Percentiles rank a stretch among this genome's conserved stretches.
These are phyloP conservation scores for Paraescarpia echinospica DNA, from an alignment of 1,140 invertebrate species.

Conservation along the genomic window DNA sequence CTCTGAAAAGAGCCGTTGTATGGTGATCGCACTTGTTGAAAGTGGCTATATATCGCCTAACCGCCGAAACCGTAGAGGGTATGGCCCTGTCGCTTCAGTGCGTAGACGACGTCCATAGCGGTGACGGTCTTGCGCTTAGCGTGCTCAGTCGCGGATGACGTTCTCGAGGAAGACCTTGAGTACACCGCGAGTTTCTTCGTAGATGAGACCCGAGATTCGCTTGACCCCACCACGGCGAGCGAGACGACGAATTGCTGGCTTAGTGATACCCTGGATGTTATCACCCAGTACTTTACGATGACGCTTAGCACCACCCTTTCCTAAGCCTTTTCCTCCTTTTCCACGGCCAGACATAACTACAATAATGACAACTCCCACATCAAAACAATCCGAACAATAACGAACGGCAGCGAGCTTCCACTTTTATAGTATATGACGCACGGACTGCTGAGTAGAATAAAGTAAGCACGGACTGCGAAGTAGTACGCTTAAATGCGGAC, in stretches of 20 bases:
- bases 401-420: too few species aligned
- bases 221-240: slow-evolving; percentile 74
- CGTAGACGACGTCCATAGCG: slow-evolving; percentile 86
- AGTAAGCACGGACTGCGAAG: not conserved
- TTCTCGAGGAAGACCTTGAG: slow-evolving; percentile 82
- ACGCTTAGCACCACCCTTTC: slow-evolving; percentile 53
- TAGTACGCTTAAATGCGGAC: not conserved
- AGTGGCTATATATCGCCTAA: slow-evolving; percentile 46
- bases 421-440: too few species aligned
- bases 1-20: slow-evolving; percentile 37
- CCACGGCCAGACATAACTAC: slow-evolving; percentile 48
- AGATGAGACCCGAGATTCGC: slow-evolving; percentile 73
- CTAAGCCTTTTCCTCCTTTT: slow-evolving; percentile 52
- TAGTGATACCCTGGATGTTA: slow-evolving; percentile 76
- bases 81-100: slow-evolving; percentile 78
- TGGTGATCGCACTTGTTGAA: not conserved
- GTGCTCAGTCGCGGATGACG: slow-evolving; percentile 79
- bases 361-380: not conserved
- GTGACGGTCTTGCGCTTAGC: slow-evolving; percentile 81
- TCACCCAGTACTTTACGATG: slow-evolving; percentile 64
- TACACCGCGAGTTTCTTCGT: slow-evolving; percentile 71
- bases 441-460: not conserved
- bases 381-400: too few species aligned
- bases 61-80: slow-evolving; percentile 67
- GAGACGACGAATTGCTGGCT: slow-evolving; percentile 68